Conservation (phyloP, 2,888 invertebrate genomes). For the Entomobrya proxima region DNA sequence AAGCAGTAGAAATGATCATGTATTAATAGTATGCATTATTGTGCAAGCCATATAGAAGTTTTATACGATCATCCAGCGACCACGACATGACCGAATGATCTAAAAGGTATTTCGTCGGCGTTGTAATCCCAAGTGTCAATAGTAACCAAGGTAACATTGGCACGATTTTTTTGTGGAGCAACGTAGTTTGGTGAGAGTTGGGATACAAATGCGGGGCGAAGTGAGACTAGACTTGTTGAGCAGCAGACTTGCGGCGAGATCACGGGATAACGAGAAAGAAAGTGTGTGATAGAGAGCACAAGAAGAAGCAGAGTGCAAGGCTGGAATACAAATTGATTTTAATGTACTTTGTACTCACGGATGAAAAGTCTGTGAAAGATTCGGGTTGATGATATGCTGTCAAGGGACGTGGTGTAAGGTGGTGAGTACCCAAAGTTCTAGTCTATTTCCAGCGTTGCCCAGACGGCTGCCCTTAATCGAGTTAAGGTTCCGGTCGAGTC, state of each 20-base stretch:
- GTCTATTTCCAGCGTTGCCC: slow-evolving; percentile 89
- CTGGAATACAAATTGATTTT: neutral
- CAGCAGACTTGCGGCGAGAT: no score
- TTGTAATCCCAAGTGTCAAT: neutral
- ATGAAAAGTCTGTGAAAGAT: slow-evolving; percentile 22
- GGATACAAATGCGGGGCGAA: neutral
- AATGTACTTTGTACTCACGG: neutral
- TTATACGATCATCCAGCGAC: neutral
- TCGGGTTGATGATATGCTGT: slow-evolving; percentile 22
- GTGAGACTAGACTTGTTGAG: no score
- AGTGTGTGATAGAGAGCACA: neutral
- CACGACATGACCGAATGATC: slow-evolving; percentile 11
- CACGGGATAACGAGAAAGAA: no score
- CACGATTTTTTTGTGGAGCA: neutral
- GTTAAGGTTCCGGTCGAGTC: slow-evolving; percentile 88
- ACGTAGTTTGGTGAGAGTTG: neutral
- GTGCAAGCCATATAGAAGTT: no score
- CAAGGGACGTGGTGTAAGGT: slow-evolving; percentile 91
- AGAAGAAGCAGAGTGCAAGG: neutral
- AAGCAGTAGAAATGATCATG: no score
- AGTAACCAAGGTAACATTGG: neutral
- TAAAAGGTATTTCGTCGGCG: neutral
- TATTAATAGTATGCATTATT: no score
- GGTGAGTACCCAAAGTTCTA: slow-evolving; percentile 90
- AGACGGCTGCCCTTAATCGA: slow-evolving; percentile 90